Percentiles rank a stretch among this genome's conserved stretches.
Conservation (phyloP, 2,113 vertebrate genomes). For the Podilymbus podiceps region DNA sequence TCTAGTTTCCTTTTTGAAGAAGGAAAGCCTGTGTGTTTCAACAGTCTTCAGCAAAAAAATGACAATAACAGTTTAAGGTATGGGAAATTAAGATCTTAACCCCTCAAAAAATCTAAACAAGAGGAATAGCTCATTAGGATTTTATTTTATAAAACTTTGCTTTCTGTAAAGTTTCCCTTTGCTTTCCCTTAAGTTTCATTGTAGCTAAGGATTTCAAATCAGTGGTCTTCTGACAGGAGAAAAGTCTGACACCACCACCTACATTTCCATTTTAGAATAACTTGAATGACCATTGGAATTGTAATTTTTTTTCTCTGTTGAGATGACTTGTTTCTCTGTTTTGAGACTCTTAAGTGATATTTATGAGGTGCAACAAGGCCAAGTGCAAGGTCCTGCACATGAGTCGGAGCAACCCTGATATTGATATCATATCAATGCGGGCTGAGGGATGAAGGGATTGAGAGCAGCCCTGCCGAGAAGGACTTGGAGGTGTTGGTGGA, state of each 20-base stretch:
- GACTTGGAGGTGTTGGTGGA: too few species aligned
- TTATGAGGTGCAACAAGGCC: background rate
- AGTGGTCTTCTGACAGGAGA: background rate
- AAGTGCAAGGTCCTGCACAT: background rate
- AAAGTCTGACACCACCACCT: background rate
- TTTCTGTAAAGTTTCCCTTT: background rate
- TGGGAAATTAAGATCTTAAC: background rate
- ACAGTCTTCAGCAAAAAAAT: background rate
- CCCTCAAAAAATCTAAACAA: background rate
- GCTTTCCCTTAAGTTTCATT: background rate
- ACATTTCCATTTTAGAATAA: background rate
- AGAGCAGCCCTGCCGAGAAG: background rate
- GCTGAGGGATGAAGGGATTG: background rate
- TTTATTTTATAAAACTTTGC: background rate
- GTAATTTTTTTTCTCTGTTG: background rate
- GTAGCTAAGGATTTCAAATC: background rate
- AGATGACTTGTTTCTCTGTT: background rate
- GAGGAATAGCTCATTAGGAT: background rate
- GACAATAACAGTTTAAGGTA: background rate
- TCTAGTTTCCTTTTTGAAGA: background rate
- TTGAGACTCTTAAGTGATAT: background rate
- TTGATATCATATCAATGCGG: background rate
- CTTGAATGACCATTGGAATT: background rate
- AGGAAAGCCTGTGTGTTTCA: background rate
- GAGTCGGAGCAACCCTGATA: too few species aligned